These are phyloP conservation scores for Cottoperca gobio DNA, from an alignment of 2,797 vertebrate species.

Conservation along the genomic window DNA sequence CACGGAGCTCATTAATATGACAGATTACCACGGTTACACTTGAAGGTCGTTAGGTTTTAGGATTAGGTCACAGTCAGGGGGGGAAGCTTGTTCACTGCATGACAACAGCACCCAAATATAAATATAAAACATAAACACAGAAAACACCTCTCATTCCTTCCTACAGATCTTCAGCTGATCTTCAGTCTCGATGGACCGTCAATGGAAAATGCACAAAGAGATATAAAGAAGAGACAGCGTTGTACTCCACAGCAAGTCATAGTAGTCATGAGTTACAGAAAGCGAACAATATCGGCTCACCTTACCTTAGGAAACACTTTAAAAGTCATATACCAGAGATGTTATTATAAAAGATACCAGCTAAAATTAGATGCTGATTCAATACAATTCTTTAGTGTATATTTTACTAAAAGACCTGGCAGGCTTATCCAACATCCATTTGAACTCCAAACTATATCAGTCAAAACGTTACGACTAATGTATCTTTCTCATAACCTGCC, in stretches of 20 bases:
- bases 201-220: constrained; percentile 23
- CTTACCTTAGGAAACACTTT: neutral
- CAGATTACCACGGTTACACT: constrained; percentile 57
- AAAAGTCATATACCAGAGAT: neutral
- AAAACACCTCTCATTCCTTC: neutral
- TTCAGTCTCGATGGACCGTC: too few relatives aligned
- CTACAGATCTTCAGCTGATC: neutral
- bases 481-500: too few relatives aligned
- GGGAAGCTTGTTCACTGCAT: constrained; percentile 13
- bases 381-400: too few relatives aligned
- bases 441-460: too few relatives aligned
- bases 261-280: neutral
- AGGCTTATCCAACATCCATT: too few relatives aligned
- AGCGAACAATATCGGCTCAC: neutral
- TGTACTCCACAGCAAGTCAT: too few relatives aligned
- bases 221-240: constrained; percentile 34
- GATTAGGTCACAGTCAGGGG: constrained; percentile 50
- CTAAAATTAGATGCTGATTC: too few relatives aligned
- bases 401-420: too few relatives aligned
- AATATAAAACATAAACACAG: constrained; percentile 32
- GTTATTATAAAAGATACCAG: too few relatives aligned
- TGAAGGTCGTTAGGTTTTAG: constrained; percentile 59
- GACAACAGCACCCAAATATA: constrained; percentile 4
- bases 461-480: too few relatives aligned
- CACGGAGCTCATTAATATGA: constrained; percentile 66